Evolutionary conservation across 2,888 invertebrate species (phyloP).

Genomic region (Eupelmus urozonus): DNA sequence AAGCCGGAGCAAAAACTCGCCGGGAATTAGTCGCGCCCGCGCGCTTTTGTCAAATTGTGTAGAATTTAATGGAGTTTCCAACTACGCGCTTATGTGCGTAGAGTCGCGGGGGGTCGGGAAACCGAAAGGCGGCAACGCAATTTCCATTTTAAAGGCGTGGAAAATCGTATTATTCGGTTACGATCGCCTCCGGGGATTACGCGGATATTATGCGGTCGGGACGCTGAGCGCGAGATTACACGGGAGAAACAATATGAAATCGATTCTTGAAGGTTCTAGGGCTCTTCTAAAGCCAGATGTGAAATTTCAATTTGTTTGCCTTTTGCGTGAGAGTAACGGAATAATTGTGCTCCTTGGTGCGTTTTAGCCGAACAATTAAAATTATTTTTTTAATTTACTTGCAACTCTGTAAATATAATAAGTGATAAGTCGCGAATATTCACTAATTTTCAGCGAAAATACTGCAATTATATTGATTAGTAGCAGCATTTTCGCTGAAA

Average conservation of each 20-base stretch:
- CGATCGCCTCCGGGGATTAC: conserved; percentile 16
- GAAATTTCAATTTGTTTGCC: no score
- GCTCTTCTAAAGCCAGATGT: no score
- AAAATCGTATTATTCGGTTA: conserved; percentile 38
- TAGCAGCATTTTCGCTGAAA: no score
- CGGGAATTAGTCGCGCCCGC: conserved; percentile 4
- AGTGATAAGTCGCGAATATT: no score
- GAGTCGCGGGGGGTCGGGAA: conserved; percentile 10
- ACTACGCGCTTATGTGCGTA: conserved; percentile 39
- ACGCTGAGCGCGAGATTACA: conserved; percentile 4
- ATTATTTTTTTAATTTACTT: no score
- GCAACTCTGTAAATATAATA: no score
- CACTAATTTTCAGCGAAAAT: no score
- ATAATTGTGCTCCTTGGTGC: no score
- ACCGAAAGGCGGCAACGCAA: conserved; percentile 13
- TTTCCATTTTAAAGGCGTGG: conserved; percentile 38
- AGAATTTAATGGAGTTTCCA: conserved; percentile 31
- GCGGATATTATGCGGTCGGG: background rate
- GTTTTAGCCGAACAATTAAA: no score
- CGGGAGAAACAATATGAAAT: conserved; percentile 16
- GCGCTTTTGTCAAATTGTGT: conserved; percentile 10
- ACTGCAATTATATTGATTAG: no score
- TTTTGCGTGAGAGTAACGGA: no score
- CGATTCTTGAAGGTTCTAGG: conserved; percentile 18
- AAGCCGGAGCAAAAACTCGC: background rate